Evolutionary conservation across 2,113 vertebrate species (phyloP), one percentile per base, ranked within the genome.

Genomic region (Tychaedon coryphoeus): DNA sequence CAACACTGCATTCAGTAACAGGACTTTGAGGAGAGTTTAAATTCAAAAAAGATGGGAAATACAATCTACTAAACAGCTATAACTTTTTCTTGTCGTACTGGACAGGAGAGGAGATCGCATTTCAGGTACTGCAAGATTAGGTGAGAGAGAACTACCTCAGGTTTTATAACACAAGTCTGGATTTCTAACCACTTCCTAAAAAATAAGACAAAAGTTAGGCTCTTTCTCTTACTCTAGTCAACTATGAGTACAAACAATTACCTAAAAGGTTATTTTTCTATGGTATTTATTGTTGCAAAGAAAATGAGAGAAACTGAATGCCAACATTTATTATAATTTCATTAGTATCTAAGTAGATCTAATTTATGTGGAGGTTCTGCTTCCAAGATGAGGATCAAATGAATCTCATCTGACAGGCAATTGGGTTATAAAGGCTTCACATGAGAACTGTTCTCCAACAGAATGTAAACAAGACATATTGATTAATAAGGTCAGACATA

Each of bases 341-440:
- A 43, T 86, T 91, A 79, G n/a, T 47, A 86, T 86, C 47, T 45
- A 93, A 78, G 51, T 36, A 89, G 75, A 95, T 86, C 28, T 80
- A 76, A 95, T 94, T 93, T 72, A 76, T 80, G 34, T 38, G 69
- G 57, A 53, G 53, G 57, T 62, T 76, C 86, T 89, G 45, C 92
- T 97, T 97, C 79, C 71, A 86, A 91, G 53, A 38, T 54, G 71
- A 94, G 40, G 38, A 92, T 43, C 40, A 87, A 86, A 83, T 74
- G 31, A 93, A 90, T 93, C 85, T 82, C 34, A 34, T 91, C 38
- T 42, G 69, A 51, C 73, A 83, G 61, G 74, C 70, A 76, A 62
- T 47, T 94, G 61, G 91, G 83, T 75, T 90, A 74, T 9, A 70
- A 78, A 77, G 45, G 56, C 67, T 82, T 97, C 84, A 53, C 73